Base-by-base conservation (phyloP, 2,113 vertebrate species). In the Phasianus colchicus region DNA sequence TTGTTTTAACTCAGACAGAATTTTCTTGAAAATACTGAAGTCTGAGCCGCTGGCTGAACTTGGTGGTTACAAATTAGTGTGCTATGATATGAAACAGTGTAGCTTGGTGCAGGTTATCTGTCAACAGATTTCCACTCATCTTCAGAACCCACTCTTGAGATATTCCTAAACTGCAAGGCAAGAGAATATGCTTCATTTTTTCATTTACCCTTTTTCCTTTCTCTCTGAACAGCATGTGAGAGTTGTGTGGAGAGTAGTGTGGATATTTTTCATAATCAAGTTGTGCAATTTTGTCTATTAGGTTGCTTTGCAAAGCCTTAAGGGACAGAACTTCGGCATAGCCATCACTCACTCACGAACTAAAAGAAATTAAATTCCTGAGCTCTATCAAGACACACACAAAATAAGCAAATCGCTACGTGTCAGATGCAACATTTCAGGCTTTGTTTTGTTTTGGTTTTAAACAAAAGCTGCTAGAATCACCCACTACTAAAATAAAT, bases 221-320 rank as follows among this genome's bases (percentile, higher is more conserved):
- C 25, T 2, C 27, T 73, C 3, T 30, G 16, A 11, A 79, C 22
- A 84, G 82, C 22, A 20, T 36, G 30, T 30, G 40, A 89, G 57
- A 60, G 11, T 16, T 1, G 2, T 15, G 6, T 36, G 36, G 36
- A 36, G 36, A 36, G 36, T 27, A 30, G 0, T 0, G 15, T 42
- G 36, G 27, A 16, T 61, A n/a, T n/a, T 79, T 82, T 91, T 61
- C 19, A 48, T 60, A 45, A 86, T n/a, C 1, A 29, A 45, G 8
- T 50, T 69, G 20, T 65, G 4, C 10, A 16, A 8, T 85, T 78
- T 81, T 84, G 25, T 67, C 2, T 1, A 13, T 77, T 71, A 21
- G 1, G 19, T 21, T 92, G 25, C 8, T 89, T 93, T 83, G 27
- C 54, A 72, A 6, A 61, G 18, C 12, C 58, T 89, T 83, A 40